Conservation (phyloP, 2,797 vertebrate species). For the Galagoides demidoff region DNA sequence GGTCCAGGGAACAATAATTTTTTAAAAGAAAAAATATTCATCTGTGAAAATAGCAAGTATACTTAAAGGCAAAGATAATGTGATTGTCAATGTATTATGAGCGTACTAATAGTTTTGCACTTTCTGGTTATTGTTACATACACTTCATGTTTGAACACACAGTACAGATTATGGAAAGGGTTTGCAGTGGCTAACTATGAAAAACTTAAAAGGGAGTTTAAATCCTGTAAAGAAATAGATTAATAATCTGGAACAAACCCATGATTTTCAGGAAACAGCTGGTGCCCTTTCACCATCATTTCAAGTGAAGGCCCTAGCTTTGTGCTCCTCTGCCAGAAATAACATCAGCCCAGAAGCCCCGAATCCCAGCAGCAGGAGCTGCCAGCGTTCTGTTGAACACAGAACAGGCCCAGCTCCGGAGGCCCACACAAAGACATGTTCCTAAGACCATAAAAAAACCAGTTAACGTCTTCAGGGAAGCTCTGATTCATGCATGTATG, state of each 20-base stretch:
- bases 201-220: conserved; percentile 11
- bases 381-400: background rate
- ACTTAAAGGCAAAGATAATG: background rate
- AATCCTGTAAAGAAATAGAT: conserved; percentile 23
- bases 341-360: background rate
- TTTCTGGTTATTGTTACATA: background rate
- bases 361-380: background rate
- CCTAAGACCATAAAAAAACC: background rate
- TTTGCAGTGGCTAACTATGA: background rate
- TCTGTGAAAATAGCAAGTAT: background rate
- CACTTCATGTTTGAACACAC: background rate
- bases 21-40: background rate
- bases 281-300: conserved; percentile 39
- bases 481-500: background rate
- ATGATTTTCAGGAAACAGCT: conserved; percentile 68
- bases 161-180: background rate
- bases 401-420: background rate
- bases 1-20: background rate
- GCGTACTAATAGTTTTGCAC: background rate
- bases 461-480: background rate
- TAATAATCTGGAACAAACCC: conserved; percentile 25
- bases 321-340: conserved; percentile 22
- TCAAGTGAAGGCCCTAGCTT: conserved; percentile 19
- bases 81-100: background rate
- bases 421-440: background rate